A percentile compares a stretch with the other conserved stretches of the same genome.
These are phyloP conservation scores for Zapus hudsonius DNA, from an alignment of 2,113 vertebrate genomes.

Conservation along the genomic window DNA sequence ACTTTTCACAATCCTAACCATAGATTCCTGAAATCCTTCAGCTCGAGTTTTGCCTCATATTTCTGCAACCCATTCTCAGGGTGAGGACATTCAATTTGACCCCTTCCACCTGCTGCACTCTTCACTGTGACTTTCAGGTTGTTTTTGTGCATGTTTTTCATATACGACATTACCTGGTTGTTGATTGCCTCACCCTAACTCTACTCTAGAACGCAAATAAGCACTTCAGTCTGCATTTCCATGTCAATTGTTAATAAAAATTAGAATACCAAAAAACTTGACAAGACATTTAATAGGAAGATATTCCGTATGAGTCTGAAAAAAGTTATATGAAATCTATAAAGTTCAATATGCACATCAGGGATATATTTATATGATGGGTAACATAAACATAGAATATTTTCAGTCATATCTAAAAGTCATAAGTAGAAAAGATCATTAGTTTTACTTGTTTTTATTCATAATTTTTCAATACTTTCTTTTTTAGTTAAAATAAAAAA, in stretches of 20 bases:
- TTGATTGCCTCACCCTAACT: background rate
- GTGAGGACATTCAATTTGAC: background rate
- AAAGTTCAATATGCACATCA: background rate
- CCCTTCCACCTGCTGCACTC: background rate
- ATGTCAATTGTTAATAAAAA: constrained; percentile 32
- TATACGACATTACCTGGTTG: background rate
- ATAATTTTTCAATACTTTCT: background rate
- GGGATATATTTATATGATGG: background rate
- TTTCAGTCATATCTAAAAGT: constrained; percentile 9
- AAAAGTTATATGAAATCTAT: background rate
- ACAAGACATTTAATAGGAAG: background rate
- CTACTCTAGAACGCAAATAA: background rate
- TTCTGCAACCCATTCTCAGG: background rate
- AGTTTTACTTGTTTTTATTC: background rate
- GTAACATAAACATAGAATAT: background rate
- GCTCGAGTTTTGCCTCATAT: background rate
- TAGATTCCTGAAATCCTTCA: background rate
- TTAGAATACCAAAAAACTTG: constrained; percentile 10
- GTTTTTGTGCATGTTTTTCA: background rate
- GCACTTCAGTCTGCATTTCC: background rate
- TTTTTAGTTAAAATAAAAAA: no score
- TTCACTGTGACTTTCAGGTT: background rate
- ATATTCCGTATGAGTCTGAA: background rate
- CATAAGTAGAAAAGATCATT: background rate
- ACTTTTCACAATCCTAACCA: background rate